Evolutionary conservation across 2,113 vertebrate genomes (phyloP), one percentile per base, ranked within the genome.

Genomic region (Thalassoma bifasciatum): DNA sequence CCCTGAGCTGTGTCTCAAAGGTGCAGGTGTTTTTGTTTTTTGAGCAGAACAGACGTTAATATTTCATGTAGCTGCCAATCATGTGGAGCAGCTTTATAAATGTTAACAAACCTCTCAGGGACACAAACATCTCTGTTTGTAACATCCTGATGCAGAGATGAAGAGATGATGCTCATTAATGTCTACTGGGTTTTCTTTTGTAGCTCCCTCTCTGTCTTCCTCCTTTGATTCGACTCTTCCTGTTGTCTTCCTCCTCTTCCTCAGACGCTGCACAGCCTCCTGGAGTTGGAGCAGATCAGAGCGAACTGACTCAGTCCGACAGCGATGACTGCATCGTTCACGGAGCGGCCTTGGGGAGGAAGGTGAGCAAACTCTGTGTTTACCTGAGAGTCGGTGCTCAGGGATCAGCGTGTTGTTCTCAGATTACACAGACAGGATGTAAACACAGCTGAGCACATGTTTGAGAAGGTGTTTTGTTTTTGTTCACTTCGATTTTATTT

Each of bases 241-340:
- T 57, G 13, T 7, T 16, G n/a, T 16, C 3, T 14, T 9, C 5
- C 17, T 16, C 23, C 22, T 30, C 14, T 4, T 57, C 53, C 73
- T 24, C 86, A 93, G 91, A 89, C 36, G 70, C 30, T 1, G 74
- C 75, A 23, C 85, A 81, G 23, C 66, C 14, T 5, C 44, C 67
- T 1, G 67, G 40, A 23, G 88, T 88, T 47, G 81, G 77, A 80
- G 77, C 84, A 37, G 90, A 90, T 81, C 83, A 50, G 26, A 86
- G 57, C 1, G 86, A 92, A 67, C 94, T 92, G 19, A 44, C 90
- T 79, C 85, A 81, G 79, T 93, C 93, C 2, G 96, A 97, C 87
- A 97, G 96, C 6, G 97, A 95, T 83, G 95, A 97, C 67, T 96
- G 94, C 86, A 92, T 97, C 66, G 81, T 97, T 84, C 92, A 94